These are phyloP conservation scores for Alsophila aescularia DNA, from an alignment of 2,888 invertebrate genomes.

Conservation along the genomic window DNA sequence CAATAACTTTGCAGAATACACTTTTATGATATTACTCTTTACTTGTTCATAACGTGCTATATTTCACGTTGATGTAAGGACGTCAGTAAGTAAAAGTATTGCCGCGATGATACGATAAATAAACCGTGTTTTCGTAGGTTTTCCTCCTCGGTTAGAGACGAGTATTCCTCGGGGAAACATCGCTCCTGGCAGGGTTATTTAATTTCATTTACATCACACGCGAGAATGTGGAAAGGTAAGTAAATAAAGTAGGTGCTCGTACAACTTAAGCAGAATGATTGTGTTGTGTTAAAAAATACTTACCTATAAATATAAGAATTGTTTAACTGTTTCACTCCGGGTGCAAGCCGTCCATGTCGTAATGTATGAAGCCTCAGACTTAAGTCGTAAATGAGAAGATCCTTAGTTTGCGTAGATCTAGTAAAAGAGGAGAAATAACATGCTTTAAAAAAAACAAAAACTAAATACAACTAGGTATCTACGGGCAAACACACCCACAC, in stretches of 20 bases:
- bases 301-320: too few species aligned
- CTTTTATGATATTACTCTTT: slow-evolving; percentile 6
- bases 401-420: too few species aligned
- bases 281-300: too few species aligned
- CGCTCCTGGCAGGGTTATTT: slow-evolving; percentile 18
- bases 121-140: slow-evolving; percentile 23
- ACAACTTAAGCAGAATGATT: not conserved
- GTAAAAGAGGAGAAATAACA: too few species aligned
- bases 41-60: slow-evolving; percentile 3
- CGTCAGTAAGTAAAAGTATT: slow-evolving; percentile 22
- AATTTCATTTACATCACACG: slow-evolving; percentile 26
- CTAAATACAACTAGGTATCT: too few species aligned
- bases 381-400: too few species aligned
- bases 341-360: too few species aligned
- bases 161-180: slow-evolving; percentile 18
- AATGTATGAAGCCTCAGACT: too few species aligned
- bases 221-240: slow-evolving; percentile 7
- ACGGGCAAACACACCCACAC: too few species aligned
- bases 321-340: too few species aligned
- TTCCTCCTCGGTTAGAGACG: slow-evolving; percentile 3
- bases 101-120: slow-evolving; percentile 18
- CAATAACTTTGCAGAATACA: not conserved
- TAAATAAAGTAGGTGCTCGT: not conserved
- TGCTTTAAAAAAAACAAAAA: too few species aligned
- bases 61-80: slow-evolving; percentile 14